These are phyloP conservation scores for Neotoma lepida DNA, from an alignment of 2,113 vertebrate genomes.

Conservation along the genomic window DNA sequence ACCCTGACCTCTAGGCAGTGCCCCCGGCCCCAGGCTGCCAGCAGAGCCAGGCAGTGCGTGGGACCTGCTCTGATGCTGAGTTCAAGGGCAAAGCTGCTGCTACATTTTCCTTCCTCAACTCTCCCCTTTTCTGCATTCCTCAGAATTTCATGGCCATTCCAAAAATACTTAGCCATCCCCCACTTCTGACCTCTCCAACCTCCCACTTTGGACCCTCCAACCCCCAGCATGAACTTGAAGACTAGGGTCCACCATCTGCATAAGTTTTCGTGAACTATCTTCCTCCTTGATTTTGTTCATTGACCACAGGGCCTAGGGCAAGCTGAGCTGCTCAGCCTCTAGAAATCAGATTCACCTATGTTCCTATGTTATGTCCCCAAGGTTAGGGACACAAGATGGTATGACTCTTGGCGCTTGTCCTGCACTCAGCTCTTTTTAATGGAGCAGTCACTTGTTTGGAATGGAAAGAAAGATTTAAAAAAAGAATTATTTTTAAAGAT, in stretches of 20 bases:
- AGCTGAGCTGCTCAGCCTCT: not conserved
- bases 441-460: not conserved
- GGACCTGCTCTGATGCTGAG: not conserved
- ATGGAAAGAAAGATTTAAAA: not conserved
- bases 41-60: not conserved
- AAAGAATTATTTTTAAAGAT: not conserved
- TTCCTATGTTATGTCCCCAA: not conserved
- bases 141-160: slow-evolving; percentile 21
- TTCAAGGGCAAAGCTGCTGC: not conserved
- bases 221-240: not conserved
- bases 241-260: not conserved
- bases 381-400: not conserved
- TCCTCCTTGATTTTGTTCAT: not conserved
- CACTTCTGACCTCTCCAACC: not conserved
- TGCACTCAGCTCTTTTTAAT: not conserved
- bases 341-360: not conserved
- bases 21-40: not conserved
- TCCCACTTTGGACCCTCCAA: not conserved
- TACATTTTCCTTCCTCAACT: not conserved
- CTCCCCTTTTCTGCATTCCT: not conserved
- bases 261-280: not conserved
- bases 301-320: not conserved
- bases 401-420: not conserved
- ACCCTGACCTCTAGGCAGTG: no score
- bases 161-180: not conserved